Conservation (phyloP, 1,140 invertebrate species). For the Ostrea denselamellosa region DNA sequence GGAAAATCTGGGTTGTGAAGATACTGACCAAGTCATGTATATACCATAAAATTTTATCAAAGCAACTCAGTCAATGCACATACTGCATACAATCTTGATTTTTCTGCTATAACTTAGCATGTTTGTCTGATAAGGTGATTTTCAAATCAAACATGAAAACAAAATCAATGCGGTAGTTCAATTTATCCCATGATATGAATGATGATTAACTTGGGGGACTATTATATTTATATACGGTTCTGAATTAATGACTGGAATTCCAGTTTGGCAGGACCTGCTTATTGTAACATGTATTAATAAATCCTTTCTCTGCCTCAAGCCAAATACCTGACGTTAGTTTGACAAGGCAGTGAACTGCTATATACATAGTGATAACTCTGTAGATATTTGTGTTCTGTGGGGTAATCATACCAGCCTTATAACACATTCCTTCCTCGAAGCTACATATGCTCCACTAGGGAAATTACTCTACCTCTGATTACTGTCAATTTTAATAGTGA, state of each 20-base stretch:
- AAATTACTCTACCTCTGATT: background rate
- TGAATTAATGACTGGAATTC: background rate
- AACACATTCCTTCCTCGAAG: background rate
- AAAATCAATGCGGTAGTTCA: too few species aligned
- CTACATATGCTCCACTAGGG: background rate
- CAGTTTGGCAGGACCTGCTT: background rate
- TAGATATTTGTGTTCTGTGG: background rate
- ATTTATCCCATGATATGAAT: too few species aligned
- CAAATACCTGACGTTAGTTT: slow-evolving; percentile 1
- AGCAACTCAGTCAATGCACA: too few species aligned
- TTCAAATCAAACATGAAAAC: too few species aligned
- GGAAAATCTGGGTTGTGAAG: too few species aligned
- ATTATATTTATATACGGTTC: too few species aligned
- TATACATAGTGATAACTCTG: background rate
- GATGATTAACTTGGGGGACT: too few species aligned
- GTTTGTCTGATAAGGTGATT: too few species aligned
- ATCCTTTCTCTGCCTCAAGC: background rate
- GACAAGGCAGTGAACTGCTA: background rate
- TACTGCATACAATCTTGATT: too few species aligned
- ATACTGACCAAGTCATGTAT: too few species aligned
- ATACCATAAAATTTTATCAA: too few species aligned
- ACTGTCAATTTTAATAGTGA: background rate
- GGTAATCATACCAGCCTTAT: background rate
- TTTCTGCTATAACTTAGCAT: too few species aligned
- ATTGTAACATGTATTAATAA: background rate